phyloP scores from a whole-genome alignment of 2,797 vertebrate genomes.

The Arnoldichthys spilopterus region DNA sequence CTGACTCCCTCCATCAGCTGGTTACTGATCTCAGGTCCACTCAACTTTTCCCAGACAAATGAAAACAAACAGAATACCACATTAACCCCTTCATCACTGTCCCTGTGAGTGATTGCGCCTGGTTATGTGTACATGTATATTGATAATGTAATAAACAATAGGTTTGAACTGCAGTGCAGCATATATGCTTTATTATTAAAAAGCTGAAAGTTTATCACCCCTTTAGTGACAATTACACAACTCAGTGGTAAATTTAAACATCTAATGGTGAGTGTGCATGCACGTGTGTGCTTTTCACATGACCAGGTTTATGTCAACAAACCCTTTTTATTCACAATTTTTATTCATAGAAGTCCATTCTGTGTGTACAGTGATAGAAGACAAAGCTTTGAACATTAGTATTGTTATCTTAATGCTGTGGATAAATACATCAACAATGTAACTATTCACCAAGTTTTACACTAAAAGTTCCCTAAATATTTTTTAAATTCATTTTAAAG shows the following conservation, averaged over 20 bases:
- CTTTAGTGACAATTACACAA: neutral
- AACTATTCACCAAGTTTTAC: too few relatives aligned
- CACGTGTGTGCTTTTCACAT: neutral
- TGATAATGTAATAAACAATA: neutral
- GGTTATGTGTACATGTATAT: neutral
- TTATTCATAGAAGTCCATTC: too few relatives aligned
- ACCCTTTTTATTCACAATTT: neutral
- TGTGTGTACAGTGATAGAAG: too few relatives aligned
- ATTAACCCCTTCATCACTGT: neutral
- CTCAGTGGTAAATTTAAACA: neutral
- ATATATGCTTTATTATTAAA: neutral
- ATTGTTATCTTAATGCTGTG: neutral
- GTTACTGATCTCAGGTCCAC: slow-evolving; percentile 31
- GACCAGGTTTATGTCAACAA: neutral
- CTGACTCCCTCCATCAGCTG: slow-evolving; percentile 1
- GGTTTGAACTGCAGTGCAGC: neutral
- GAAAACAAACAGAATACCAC: slow-evolving; percentile 26
- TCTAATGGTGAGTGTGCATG: neutral
- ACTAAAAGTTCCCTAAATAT: too few relatives aligned
- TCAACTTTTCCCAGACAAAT: slow-evolving; percentile 19
- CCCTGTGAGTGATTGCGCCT: neutral
- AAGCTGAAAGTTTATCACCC: neutral
- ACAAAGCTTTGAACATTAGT: neutral
- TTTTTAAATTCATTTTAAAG: too few relatives aligned
- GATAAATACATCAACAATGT: too few relatives aligned